phyloP scores from a whole-genome alignment of 2,113 vertebrate genomes.

The Dissostichus mawsoni region DNA sequence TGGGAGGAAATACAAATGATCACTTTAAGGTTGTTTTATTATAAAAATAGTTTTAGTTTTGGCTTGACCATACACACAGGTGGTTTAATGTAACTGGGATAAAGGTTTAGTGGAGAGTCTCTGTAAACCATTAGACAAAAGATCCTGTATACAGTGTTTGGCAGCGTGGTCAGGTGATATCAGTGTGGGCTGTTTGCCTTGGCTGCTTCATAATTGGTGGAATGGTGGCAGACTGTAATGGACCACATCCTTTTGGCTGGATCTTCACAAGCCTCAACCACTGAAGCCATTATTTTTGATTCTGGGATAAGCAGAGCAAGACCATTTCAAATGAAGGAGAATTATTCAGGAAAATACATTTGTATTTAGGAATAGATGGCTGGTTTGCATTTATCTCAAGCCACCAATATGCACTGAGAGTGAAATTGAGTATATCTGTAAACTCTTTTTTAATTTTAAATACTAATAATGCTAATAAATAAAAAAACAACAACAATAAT shows the following conservation, averaged over 20 bases:
- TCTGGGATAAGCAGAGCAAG: slow-evolving; percentile 87
- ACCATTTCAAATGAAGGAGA: slow-evolving; percentile 89
- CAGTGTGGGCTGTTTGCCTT: slow-evolving; percentile 89
- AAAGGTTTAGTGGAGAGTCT: slow-evolving; percentile 81
- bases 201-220: slow-evolving; percentile 91
- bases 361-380: slow-evolving; percentile 53
- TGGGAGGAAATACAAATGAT: background rate
- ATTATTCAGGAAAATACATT: slow-evolving; percentile 79
- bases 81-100: background rate
- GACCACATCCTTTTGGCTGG: slow-evolving; percentile 94
- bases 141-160: slow-evolving; percentile 88
- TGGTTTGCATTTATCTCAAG: slow-evolving; percentile 21
- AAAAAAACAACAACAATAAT: background rate
- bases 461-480: background rate
- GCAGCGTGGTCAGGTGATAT: slow-evolving; percentile 90
- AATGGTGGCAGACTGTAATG: slow-evolving; percentile 90
- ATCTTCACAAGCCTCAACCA: slow-evolving; percentile 86
- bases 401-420: background rate
- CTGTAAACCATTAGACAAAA: slow-evolving; percentile 88
- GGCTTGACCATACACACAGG: slow-evolving; percentile 4
- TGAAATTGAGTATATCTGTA: background rate
- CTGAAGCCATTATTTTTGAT: slow-evolving; percentile 90
- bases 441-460: background rate
- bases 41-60: background rate
- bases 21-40: background rate